Conservation (phyloP, 2,797 vertebrate species). For the Borostomias antarcticus region DNA sequence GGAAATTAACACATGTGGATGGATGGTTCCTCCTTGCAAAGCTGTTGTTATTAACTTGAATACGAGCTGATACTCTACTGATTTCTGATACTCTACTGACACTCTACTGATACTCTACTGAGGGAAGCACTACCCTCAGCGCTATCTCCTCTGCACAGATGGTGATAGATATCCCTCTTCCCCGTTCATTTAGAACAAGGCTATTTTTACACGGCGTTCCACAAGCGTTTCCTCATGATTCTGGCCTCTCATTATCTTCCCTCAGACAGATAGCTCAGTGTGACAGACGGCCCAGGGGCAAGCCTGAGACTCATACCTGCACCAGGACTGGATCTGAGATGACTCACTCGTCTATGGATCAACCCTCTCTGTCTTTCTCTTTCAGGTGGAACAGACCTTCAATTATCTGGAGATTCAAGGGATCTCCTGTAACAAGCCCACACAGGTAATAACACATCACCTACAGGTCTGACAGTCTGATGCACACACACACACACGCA, state of each 20-base stretch:
- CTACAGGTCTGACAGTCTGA: neutral
- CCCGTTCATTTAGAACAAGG: conserved; percentile 45
- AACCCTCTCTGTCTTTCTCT: conserved; percentile 22
- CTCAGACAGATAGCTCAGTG: neutral
- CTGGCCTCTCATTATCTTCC: conserved; percentile 5
- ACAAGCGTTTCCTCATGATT: conserved; percentile 20
- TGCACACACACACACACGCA: too few relatives aligned
- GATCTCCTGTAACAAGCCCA: conserved; percentile 87
- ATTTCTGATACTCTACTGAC: neutral
- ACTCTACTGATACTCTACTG: conserved; percentile 10
- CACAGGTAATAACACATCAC: conserved; percentile 68
- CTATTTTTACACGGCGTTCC: conserved; percentile 38
- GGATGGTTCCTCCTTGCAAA: neutral
- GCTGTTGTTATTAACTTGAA: neutral
- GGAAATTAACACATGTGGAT: conserved; percentile 19
- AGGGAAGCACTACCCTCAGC: conserved; percentile 30
- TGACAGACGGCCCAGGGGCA: neutral
- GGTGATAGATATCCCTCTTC: conserved; percentile 18
- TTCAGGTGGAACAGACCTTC: conserved; percentile 92
- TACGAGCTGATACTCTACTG: neutral
- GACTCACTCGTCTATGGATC: neutral
- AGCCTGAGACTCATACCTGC: neutral
- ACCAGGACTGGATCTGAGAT: too few relatives aligned
- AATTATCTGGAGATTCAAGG: conserved; percentile 98
- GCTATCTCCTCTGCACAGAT: neutral